Conservation (phyloP, 64 coral and sea anemone genomes). For the Stichodactyla mertensii region DNA sequence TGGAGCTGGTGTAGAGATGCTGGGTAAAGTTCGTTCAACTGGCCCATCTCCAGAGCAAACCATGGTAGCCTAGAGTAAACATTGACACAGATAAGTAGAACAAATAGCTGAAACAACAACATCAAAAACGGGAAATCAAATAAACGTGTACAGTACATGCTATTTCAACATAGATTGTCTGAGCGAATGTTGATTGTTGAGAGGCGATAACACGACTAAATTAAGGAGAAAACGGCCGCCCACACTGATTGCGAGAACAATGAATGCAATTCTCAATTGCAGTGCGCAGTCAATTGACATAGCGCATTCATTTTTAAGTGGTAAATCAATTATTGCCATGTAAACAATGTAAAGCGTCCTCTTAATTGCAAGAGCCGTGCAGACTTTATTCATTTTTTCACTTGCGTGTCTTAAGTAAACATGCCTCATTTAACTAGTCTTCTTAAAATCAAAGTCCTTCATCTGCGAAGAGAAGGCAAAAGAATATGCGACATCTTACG, state of each 20-base stretch:
- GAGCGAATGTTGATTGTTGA: no score
- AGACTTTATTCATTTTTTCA: not conserved
- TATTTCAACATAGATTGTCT: no score
- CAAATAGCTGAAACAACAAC: no score
- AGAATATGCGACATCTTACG: conserved; percentile 16
- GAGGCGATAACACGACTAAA: not conserved
- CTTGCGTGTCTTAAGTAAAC: not conserved
- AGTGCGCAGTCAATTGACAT: not conserved
- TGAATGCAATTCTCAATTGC: not conserved
- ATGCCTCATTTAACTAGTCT: conserved; percentile 32
- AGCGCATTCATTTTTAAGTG: no score
- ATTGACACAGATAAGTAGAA: not conserved
- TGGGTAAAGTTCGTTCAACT: not conserved
- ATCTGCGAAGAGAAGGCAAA: conserved; percentile 15
- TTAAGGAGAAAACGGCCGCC: not conserved
- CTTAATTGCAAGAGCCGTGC: no score
- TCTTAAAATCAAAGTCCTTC: conserved; percentile 17
- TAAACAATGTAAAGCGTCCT: no score
- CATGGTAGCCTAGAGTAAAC: not conserved
- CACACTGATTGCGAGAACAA: not conserved
- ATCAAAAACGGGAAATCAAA: no score
- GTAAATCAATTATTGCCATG: no score
- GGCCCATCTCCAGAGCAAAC: not conserved
- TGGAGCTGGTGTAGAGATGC: not conserved
- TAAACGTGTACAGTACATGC: no score